A percentile compares a stretch with the other conserved stretches of the same genome.
Conservation (phyloP, 1,140 invertebrate species). For the Triops longicaudatus region DNA sequence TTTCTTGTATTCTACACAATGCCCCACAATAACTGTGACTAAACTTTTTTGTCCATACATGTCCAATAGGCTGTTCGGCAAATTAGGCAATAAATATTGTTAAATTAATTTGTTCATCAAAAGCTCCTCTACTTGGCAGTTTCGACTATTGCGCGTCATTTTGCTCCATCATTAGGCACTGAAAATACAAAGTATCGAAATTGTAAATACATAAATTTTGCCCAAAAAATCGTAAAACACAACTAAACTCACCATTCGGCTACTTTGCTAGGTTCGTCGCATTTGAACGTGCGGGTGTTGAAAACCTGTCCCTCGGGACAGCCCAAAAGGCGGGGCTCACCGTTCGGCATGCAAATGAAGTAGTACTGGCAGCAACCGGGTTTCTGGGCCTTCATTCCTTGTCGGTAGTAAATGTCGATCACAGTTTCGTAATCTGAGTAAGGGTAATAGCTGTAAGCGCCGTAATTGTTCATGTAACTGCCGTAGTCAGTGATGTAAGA, state of each 20-base stretch:
- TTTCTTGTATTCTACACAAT: too few species aligned
- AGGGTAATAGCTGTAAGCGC: neutral
- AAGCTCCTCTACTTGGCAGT: too few species aligned
- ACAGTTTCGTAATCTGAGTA: neutral
- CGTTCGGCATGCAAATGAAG: conserved; percentile 38
- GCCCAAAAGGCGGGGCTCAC: conserved; percentile 36
- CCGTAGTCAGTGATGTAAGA: neutral
- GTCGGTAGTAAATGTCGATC: conserved; percentile 30
- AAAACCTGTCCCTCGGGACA: conserved; percentile 42
- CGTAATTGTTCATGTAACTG: neutral
- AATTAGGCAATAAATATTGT: too few species aligned
- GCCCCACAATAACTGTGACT: too few species aligned
- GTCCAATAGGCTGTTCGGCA: too few species aligned
- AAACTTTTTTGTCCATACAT: too few species aligned
- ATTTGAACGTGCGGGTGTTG: conserved; percentile 39
- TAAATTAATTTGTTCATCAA: too few species aligned
- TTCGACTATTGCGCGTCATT: too few species aligned
- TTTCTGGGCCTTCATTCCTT: conserved; percentile 32
- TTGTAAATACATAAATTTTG: too few species aligned
- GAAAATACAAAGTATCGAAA: too few species aligned
- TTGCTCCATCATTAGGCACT: too few species aligned
- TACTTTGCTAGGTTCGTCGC: conserved; percentile 40
- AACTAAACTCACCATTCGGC: neutral
- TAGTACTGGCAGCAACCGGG: conserved; percentile 37
- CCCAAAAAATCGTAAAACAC: too few species aligned